Percentiles rank a stretch among this genome's conserved stretches.
These are phyloP conservation scores for Erebia palarica DNA, from an alignment of 2,888 invertebrate species.

Conservation along the genomic window DNA sequence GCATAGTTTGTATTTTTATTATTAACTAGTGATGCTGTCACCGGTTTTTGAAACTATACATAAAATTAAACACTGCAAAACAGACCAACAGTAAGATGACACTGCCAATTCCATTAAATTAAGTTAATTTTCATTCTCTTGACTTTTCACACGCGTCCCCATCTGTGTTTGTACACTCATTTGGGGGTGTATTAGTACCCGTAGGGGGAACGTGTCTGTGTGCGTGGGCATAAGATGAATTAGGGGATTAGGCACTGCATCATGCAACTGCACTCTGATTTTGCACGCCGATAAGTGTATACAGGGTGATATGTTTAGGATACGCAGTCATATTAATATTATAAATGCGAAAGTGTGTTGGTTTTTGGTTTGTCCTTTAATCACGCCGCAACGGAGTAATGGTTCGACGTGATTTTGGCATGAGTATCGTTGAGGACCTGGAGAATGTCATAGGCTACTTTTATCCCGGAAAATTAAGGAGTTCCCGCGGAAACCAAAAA, in stretches of 20 bases:
- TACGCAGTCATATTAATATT: background rate
- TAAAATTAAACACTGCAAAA: constrained; percentile 22
- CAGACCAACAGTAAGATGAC: constrained; percentile 34
- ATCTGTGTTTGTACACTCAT: constrained; percentile 62
- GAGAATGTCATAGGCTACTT: no score
- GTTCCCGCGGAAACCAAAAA: no score
- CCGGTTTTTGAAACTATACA: background rate
- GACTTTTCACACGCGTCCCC: constrained; percentile 78
- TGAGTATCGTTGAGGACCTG: no score
- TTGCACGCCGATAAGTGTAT: constrained; percentile 62
- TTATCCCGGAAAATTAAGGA: no score
- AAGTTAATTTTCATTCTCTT: constrained; percentile 68
- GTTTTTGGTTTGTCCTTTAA: no score
- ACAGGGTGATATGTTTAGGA: constrained; percentile 57
- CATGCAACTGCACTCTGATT: constrained; percentile 82
- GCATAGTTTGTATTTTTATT: no score
- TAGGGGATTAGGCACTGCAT: constrained; percentile 78
- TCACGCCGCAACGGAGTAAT: no score
- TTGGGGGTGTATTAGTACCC: constrained; percentile 68
- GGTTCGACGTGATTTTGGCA: no score
- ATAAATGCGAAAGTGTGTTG: no score
- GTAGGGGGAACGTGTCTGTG: constrained; percentile 62
- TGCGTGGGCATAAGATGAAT: constrained; percentile 69
- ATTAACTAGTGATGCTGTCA: no score
- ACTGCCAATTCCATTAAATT: constrained; percentile 46